These are phyloP conservation scores for Plemyria rubiginata DNA, from an alignment of 2,888 invertebrate genomes.

Conservation along the genomic window DNA sequence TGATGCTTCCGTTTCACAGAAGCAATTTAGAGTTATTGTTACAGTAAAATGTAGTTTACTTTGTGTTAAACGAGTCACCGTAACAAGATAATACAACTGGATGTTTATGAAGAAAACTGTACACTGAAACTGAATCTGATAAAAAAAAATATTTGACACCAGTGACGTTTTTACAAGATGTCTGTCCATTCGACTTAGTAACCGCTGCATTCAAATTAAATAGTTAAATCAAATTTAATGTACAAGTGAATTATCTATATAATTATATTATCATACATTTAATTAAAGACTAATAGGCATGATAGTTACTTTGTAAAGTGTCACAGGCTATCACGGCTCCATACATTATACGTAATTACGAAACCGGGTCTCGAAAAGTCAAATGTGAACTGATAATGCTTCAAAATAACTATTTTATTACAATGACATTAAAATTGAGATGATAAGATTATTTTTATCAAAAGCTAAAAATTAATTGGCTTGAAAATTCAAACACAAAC, in stretches of 20 bases:
- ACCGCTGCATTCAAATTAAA: constrained; percentile 23
- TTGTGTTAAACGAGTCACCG: constrained; percentile 20
- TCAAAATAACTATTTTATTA: constrained; percentile 50
- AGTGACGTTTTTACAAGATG: constrained; percentile 18
- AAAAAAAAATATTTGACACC: constrained; percentile 19
- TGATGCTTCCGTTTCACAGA: constrained; percentile 36
- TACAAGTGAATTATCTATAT: constrained; percentile 54
- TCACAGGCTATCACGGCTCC: constrained; percentile 51
- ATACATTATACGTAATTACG: constrained; percentile 51
- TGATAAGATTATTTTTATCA: constrained; percentile 26
- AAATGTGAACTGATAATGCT: constrained; percentile 42
- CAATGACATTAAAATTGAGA: constrained; percentile 32
- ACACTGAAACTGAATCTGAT: constrained; percentile 8
- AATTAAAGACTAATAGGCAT: constrained; percentile 74
- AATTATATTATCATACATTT: constrained; percentile 71
- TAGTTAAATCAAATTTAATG: constrained; percentile 43
- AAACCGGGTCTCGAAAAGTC: constrained; percentile 37
- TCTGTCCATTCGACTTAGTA: constrained; percentile 1
- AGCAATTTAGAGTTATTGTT: constrained; percentile 33
- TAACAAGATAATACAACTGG: constrained; percentile 21
- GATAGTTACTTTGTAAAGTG: constrained; percentile 68
- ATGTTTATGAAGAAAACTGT: not conserved
- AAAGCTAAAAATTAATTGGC: constrained; percentile 29
- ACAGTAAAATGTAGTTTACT: constrained; percentile 20
- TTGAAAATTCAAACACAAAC: constrained; percentile 15